Evolutionary conservation across 2,797 vertebrate genomes (phyloP).

Genomic region (Melanogrammus aeglefinus): DNA sequence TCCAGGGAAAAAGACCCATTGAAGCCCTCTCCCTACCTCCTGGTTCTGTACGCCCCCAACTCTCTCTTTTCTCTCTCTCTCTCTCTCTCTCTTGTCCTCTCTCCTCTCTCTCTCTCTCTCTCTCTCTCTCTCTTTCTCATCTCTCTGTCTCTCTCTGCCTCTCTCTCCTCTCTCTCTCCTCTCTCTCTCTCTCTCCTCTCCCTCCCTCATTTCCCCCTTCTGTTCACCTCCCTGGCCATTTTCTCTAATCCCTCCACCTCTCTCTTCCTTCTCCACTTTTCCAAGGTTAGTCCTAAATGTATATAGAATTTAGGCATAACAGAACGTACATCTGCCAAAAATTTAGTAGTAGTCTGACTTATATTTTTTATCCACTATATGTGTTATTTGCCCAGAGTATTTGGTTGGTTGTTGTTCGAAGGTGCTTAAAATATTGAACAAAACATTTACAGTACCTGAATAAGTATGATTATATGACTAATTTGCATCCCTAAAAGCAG

Average conservation of each 20-base stretch:
- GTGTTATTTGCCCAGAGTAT: neutral
- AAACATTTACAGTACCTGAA: neutral
- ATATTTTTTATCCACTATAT: neutral
- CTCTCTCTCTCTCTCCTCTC: no score
- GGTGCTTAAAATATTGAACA: neutral
- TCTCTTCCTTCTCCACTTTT: neutral
- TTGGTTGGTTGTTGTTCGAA: neutral
- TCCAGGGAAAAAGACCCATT: constrained; percentile 69
- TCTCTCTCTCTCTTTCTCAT: no score
- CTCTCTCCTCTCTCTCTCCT: no score
- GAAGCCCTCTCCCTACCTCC: constrained; percentile 54
- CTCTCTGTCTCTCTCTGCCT: no score
- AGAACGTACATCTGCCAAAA: neutral
- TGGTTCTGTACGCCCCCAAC: constrained; percentile 13
- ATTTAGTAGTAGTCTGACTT: neutral
- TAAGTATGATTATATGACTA: neutral
- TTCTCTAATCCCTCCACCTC: constrained; percentile 39
- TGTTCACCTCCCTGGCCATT: constrained; percentile 57
- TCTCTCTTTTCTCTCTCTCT: constrained; percentile 44
- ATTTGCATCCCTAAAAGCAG: neutral
- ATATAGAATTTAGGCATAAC: neutral
- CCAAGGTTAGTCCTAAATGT: neutral
- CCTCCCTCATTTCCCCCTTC: constrained; percentile 67
- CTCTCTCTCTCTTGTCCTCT: constrained; percentile 28
- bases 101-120: no score